Conservation (phyloP, 1,140 invertebrate species). For the Ips typographus region DNA sequence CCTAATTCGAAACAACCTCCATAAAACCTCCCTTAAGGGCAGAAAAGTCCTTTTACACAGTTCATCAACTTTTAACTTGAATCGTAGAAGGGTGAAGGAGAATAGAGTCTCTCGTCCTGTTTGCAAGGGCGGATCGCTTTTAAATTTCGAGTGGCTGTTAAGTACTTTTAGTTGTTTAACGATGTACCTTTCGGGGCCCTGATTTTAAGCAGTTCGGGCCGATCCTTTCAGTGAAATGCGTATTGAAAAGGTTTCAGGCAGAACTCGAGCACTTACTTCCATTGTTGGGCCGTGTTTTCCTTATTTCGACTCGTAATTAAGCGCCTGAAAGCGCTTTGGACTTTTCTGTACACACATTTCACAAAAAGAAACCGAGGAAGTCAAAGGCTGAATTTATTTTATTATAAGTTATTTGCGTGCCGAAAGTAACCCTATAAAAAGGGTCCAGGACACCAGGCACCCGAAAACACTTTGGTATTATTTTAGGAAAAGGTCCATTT, state of each 20-base stretch:
- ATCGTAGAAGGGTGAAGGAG: neutral
- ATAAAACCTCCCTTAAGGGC: neutral
- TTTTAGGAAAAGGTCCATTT: conserved; percentile 1
- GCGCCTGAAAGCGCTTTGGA: neutral
- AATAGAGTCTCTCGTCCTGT: neutral
- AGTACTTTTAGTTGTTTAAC: conserved; percentile 4
- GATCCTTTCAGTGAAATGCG: neutral
- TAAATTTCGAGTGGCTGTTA: conserved; percentile 3
- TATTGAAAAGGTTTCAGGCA: neutral
- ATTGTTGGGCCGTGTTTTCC: neutral
- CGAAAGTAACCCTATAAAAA: conserved; percentile 2
- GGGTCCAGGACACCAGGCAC: neutral
- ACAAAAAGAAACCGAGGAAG: neutral
- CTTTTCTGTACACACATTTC: too few species aligned
- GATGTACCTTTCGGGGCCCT: neutral
- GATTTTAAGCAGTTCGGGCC: neutral
- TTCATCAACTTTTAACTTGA: conserved; percentile 4
- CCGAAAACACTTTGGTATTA: conserved; percentile 2
- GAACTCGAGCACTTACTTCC: neutral
- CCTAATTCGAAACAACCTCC: too few species aligned
- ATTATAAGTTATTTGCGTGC: conserved; percentile 6
- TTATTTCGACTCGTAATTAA: neutral
- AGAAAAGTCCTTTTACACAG: neutral
- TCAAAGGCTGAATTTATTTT: neutral
- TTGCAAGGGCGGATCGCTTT: neutral